Percentiles rank a stretch among this genome's conserved stretches.
Conservation (phyloP, 2,888 invertebrate genomes). For the Dryobota labecula region DNA sequence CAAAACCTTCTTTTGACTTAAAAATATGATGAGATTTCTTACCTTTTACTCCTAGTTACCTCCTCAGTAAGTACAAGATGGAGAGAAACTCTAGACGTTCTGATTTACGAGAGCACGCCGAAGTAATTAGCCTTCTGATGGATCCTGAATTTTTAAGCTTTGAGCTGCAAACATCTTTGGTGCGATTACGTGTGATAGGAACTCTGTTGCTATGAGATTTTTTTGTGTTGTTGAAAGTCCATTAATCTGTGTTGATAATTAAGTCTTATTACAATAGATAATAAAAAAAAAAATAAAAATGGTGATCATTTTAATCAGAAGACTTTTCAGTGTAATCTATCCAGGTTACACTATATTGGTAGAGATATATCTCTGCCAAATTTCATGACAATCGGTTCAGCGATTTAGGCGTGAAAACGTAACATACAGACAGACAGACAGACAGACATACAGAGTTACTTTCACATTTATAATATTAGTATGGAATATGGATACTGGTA, state of each 20-base stretch:
- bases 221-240: not conserved
- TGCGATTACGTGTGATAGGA: slow-evolving; percentile 21
- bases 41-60: not conserved
- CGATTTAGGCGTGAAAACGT: no score
- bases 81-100: slow-evolving; percentile 7
- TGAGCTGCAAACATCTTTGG: slow-evolving; percentile 22
- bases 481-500: no score
- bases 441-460: no score
- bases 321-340: no score
- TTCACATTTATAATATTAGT: no score
- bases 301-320: no score
- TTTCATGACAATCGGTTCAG: no score
- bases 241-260: not conserved
- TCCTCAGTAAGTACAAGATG: not conserved
- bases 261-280: no score
- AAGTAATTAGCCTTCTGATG: slow-evolving; percentile 50
- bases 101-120: slow-evolving; percentile 33
- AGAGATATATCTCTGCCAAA: no score
- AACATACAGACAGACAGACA: no score
- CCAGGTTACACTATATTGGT: no score
- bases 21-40: not conserved
- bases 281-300: no score
- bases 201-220: not conserved
- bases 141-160: slow-evolving; percentile 49
- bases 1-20: not conserved